phyloP scores from a whole-genome alignment of 1,140 invertebrate species.

The Monochamus saltuarius region DNA sequence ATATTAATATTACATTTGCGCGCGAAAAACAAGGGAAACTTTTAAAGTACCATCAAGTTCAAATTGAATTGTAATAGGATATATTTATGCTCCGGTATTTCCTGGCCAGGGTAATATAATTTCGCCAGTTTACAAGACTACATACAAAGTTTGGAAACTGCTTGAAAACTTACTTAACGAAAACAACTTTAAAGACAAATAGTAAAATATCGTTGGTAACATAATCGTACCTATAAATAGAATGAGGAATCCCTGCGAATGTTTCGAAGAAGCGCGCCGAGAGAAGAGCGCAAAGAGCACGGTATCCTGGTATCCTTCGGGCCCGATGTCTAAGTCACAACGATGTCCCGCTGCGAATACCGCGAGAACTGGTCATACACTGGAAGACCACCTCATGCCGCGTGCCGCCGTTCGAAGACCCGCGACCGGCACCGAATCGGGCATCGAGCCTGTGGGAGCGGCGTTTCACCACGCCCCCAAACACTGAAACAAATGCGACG shows the following conservation, averaged over 20 bases:
- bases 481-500: conserved; percentile 46
- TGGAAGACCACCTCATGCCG: conserved; percentile 14
- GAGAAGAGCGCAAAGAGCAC: neutral
- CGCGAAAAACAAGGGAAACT: conserved; percentile 14
- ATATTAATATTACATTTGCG: conserved; percentile 12
- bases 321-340: neutral
- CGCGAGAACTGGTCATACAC: conserved; percentile 17
- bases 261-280: neutral
- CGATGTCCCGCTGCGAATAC: conserved; percentile 6
- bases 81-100: conserved; percentile 12
- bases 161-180: neutral
- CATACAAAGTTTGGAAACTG: conserved; percentile 6
- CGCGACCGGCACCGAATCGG: conserved; percentile 35
- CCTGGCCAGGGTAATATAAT: conserved; percentile 10
- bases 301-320: neutral
- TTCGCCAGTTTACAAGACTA: conserved; percentile 9
- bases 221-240: neutral
- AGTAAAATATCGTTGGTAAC: neutral
- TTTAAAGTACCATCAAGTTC: conserved; percentile 16
- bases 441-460: conserved; percentile 42
- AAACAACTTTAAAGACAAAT: neutral
- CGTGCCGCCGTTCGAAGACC: conserved; percentile 11
- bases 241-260: neutral
- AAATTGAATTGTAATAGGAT: conserved; percentile 19
- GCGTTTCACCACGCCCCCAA: conserved; percentile 46